Evolutionary conservation across 2,888 invertebrate species (phyloP).

Genomic region (Drosophila merina): DNA sequence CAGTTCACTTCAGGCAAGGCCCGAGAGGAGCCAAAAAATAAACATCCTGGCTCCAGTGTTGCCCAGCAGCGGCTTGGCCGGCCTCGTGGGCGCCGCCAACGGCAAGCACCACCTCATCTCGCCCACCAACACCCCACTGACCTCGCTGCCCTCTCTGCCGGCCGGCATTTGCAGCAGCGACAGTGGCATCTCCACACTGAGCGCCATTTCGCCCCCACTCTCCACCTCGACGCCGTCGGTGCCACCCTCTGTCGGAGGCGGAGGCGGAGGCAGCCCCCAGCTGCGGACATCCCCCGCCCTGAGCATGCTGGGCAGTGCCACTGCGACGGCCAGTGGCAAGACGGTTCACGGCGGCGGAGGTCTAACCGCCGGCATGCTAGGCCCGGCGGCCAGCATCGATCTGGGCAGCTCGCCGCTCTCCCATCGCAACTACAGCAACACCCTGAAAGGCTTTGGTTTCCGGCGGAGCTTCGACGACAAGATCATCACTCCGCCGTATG

Average conservation of each 20-base stretch:
- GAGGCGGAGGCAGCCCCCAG: conserved; percentile 58
- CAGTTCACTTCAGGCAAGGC: conserved; percentile 9
- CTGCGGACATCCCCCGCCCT: conserved; percentile 78
- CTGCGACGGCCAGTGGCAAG: conserved; percentile 69
- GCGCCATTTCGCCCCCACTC: conserved; percentile 79
- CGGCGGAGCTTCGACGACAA: conserved; percentile 83
- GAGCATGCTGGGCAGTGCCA: conserved; percentile 69
- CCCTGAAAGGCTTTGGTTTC: conserved; percentile 82
- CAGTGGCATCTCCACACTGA: conserved; percentile 81
- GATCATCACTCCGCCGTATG: conserved; percentile 74
- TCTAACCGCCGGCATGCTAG: conserved; percentile 72
- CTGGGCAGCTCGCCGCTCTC: conserved; percentile 80
- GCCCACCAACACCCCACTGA: conserved; percentile 67
- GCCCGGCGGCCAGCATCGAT: conserved; percentile 81
- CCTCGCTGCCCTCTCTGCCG: conserved; percentile 54
- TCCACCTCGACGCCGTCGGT: conserved; percentile 58
- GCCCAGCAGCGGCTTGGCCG: conserved; percentile 80
- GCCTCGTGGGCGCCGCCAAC: conserved; percentile 65
- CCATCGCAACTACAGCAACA: conserved; percentile 80
- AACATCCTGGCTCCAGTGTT: conserved; percentile 82
- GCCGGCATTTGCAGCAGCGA: conserved; percentile 79
- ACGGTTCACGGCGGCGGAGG: conserved; percentile 53
- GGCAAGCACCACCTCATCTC: conserved; percentile 72
- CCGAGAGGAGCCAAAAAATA: conserved; percentile 4
- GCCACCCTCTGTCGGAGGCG: conserved; percentile 9